A percentile compares a stretch with the other conserved stretches of the same genome.
These are phyloP conservation scores for Hydrozoanthus gracilis DNA, from an alignment of 92 coral and sea anemone species.

Conservation along the genomic window DNA sequence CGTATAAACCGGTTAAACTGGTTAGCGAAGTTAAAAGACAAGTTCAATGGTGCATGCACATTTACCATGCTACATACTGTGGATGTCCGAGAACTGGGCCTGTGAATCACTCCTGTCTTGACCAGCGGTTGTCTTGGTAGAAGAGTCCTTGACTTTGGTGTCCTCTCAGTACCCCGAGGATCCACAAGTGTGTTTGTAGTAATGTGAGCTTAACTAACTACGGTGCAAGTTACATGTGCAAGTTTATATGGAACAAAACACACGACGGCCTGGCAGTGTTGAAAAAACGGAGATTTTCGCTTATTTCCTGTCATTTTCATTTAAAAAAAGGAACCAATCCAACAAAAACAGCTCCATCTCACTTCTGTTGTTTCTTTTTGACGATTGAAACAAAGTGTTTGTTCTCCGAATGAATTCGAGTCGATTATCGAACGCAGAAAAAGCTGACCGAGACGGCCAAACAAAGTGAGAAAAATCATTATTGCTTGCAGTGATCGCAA, in stretches of 20 bases:
- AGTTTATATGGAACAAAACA: background rate
- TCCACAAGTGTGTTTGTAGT: background rate
- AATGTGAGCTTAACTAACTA: background rate
- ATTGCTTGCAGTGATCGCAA: no score
- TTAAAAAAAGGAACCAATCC: background rate
- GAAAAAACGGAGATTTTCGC: background rate
- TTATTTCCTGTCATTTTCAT: background rate
- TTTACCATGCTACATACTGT: constrained; percentile 25
- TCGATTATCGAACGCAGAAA: no score
- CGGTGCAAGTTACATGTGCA: constrained; percentile 1
- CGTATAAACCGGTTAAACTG: background rate
- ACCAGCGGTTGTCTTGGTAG: constrained; percentile 33
- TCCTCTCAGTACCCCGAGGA: background rate
- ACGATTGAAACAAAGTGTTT: no score
- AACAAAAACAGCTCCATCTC: no score
- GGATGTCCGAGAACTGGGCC: constrained; percentile 21
- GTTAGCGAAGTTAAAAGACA: background rate
- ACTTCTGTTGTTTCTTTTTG: no score
- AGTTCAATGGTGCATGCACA: constrained; percentile 24
- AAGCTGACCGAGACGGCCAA: no score
- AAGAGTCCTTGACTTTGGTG: background rate
- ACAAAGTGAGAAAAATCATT: no score
- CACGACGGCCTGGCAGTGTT: background rate
- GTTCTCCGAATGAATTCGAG: no score
- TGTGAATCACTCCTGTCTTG: constrained; percentile 8